Evolutionary conservation across 2,113 vertebrate species (phyloP).

Genomic region (Cyphomyrus plagiostoma): DNA sequence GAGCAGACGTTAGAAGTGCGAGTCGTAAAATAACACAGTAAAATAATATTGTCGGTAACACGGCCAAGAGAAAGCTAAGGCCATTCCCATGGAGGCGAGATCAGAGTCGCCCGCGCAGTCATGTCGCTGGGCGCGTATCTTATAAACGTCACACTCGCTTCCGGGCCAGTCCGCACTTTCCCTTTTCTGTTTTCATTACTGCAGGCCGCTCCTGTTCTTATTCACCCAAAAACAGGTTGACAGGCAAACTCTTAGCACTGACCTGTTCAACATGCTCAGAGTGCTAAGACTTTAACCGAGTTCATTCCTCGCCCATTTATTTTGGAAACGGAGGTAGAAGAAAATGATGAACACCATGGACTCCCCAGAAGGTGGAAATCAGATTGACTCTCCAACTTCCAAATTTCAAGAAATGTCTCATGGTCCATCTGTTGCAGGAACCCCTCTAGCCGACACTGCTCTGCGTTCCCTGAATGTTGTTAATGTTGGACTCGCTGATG

Average conservation of each 20-base stretch:
- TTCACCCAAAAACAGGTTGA: background rate
- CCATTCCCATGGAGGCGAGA: background rate
- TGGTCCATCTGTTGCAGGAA: background rate
- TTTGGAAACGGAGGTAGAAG: background rate
- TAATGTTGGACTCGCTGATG: background rate
- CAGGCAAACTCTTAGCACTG: background rate
- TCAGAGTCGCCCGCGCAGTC: background rate
- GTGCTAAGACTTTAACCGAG: background rate
- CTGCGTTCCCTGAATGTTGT: background rate
- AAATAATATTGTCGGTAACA: conserved; percentile 11
- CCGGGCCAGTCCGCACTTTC: background rate
- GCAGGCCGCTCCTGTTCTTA: background rate
- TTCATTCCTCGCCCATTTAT: background rate
- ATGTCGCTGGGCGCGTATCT: background rate
- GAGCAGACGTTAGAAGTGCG: background rate
- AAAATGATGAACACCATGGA: background rate
- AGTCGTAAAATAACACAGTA: conserved; percentile 9
- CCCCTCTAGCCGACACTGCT: background rate
- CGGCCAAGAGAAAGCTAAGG: background rate
- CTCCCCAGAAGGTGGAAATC: background rate
- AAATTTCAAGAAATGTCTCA: background rate
- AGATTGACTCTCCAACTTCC: background rate
- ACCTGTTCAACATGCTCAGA: background rate
- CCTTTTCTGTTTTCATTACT: background rate
- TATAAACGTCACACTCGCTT: background rate